These are phyloP conservation scores for Eulemur rufifrons DNA, from an alignment of 2,113 vertebrate genomes.

Conservation along the genomic window DNA sequence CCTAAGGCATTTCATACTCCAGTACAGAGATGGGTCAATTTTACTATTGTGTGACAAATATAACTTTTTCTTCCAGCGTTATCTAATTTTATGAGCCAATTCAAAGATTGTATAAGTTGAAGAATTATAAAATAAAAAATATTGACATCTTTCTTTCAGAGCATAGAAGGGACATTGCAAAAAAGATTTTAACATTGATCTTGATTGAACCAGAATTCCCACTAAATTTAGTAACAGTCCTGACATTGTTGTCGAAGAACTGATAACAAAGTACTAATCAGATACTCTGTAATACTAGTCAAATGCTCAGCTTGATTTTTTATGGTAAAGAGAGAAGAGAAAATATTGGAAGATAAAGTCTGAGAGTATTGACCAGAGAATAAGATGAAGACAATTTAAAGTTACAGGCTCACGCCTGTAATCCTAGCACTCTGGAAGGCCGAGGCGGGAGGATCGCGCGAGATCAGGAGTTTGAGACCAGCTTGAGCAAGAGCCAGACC, in stretches of 20 bases:
- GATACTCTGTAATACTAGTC: neutral
- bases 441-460: too few relatives aligned
- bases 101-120: constrained; percentile 44
- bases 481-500: too few relatives aligned
- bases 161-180: neutral
- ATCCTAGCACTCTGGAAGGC: too few relatives aligned
- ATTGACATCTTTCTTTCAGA: constrained; percentile 34
- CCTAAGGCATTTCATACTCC: neutral
- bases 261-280: neutral
- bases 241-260: neutral
- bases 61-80: constrained; percentile 13
- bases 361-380: neutral
- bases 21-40: constrained; percentile 39
- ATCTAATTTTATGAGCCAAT: constrained; percentile 61
- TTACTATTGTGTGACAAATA: constrained; percentile 45
- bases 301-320: neutral
- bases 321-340: constrained; percentile 2
- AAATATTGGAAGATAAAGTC: neutral
- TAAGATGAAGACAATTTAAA: neutral
- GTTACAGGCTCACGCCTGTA: neutral
- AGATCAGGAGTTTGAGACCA: too few relatives aligned
- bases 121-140: constrained; percentile 60
- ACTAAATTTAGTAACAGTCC: neutral
- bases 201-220: neutral
- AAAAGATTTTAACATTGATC: neutral